Evolutionary conservation across 2,797 vertebrate species (phyloP).

Genomic region (Naso thynnoides): DNA sequence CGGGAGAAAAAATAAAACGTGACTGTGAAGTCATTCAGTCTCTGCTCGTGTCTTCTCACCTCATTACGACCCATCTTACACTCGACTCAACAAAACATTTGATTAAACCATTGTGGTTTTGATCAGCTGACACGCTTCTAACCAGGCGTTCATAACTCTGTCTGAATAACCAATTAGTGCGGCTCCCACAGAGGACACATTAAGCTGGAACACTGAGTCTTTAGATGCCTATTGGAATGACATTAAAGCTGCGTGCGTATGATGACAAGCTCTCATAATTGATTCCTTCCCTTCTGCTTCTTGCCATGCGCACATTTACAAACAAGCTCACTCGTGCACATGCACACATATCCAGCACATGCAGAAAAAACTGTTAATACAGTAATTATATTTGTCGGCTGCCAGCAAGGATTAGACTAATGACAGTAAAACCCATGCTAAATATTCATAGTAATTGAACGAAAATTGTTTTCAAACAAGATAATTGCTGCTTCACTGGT

Average conservation of each 20-base stretch:
- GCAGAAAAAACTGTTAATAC: conserved; percentile 59
- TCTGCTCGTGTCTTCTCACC: conserved; percentile 5
- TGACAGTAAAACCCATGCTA: conserved; percentile 67
- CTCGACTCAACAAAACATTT: conserved; percentile 12
- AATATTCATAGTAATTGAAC: conserved; percentile 70
- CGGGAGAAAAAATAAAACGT: neutral
- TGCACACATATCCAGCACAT: conserved; percentile 33
- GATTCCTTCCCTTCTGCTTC: conserved; percentile 55
- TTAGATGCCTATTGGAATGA: conserved; percentile 53
- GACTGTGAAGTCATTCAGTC: neutral
- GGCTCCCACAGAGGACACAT: conserved; percentile 55
- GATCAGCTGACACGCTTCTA: conserved; percentile 54
- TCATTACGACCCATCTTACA: conserved; percentile 25
- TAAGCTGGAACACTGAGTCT: conserved; percentile 47
- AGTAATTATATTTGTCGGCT: conserved; percentile 74
- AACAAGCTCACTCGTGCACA: conserved; percentile 25
- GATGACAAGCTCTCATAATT: conserved; percentile 73
- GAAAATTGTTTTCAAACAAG: conserved; percentile 60
- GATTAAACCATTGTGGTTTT: conserved; percentile 31
- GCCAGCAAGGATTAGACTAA: conserved; percentile 72
- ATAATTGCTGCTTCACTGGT: conserved; percentile 37
- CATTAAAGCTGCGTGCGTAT: conserved; percentile 65
- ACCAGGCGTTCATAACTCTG: conserved; percentile 34
- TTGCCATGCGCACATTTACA: conserved; percentile 21
- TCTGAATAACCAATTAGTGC: conserved; percentile 62